phyloP scores from a whole-genome alignment of 2,888 invertebrate genomes.

The Netelia virgata region DNA sequence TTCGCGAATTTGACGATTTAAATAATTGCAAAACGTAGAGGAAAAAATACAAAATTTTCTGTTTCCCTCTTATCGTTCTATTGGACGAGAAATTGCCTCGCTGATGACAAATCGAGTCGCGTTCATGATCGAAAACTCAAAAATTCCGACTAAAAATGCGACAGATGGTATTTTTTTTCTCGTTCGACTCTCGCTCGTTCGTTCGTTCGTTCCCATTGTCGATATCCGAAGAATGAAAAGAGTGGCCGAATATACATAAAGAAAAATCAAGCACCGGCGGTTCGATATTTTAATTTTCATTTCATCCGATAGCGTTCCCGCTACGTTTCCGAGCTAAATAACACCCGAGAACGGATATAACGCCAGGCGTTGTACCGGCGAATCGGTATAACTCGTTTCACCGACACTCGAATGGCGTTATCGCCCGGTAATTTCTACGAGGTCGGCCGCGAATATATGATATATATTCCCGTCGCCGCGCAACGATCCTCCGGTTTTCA shows the following conservation, averaged over 20 bases:
- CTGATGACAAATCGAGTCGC: too few relatives aligned
- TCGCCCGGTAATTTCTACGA: constrained; percentile 74
- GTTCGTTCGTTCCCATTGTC: background rate
- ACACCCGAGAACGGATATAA: background rate
- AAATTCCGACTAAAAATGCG: too few relatives aligned
- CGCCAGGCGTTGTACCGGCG: constrained; percentile 3
- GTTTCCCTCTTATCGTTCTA: too few relatives aligned
- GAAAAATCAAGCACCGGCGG: background rate
- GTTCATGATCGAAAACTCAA: too few relatives aligned
- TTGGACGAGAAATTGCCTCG: too few relatives aligned
- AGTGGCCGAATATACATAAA: background rate
- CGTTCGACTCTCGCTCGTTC: background rate
- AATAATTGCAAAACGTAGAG: too few relatives aligned
- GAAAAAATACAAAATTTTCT: too few relatives aligned
- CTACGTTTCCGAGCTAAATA: constrained; percentile 10
- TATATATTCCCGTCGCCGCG: background rate
- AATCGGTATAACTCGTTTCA: constrained; percentile 65
- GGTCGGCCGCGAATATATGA: constrained; percentile 22
- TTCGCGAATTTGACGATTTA: too few relatives aligned
- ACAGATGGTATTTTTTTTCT: background rate
- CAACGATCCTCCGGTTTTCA: constrained; percentile 12
- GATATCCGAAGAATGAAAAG: constrained; percentile 15
- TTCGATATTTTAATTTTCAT: constrained; percentile 17
- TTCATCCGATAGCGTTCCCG: constrained; percentile 5
- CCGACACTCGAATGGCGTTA: constrained; percentile 75